phyloP scores from a whole-genome alignment of 2,797 vertebrate genomes.

The Otolemur crassicaudatus region DNA sequence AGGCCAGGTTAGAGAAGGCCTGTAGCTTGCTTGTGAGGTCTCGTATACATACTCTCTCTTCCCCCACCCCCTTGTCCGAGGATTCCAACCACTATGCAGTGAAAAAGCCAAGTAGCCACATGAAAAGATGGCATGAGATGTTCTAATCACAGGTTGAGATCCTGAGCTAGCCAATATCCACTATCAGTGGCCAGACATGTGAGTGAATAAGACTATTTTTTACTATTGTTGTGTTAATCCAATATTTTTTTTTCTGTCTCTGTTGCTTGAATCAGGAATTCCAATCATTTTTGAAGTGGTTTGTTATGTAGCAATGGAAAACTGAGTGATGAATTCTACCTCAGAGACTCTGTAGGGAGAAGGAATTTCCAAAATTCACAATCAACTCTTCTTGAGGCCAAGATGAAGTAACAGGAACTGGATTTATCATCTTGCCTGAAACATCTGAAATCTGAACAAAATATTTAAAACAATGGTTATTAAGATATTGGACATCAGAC shows the following conservation, averaged over 20 bases:
- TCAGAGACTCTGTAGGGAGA: not conserved
- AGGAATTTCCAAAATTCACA: not conserved
- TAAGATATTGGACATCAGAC: not conserved
- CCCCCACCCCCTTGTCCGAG: not conserved
- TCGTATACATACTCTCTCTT: not conserved
- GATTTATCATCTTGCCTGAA: constrained; percentile 13
- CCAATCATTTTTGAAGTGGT: not conserved
- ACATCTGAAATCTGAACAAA: not conserved
- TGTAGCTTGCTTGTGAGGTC: not conserved
- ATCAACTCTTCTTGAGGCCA: not conserved
- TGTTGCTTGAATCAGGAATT: not conserved
- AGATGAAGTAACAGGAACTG: not conserved
- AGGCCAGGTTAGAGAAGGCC: not conserved
- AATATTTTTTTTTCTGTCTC: not conserved
- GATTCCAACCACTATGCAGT: not conserved
- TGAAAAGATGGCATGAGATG: not conserved
- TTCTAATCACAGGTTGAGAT: not conserved
- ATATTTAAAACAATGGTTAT: not conserved
- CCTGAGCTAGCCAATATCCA: not conserved
- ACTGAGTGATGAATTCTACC: not conserved
- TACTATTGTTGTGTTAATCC: not conserved
- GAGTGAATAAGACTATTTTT: not conserved
- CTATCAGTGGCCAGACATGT: not conserved
- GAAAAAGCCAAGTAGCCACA: not conserved
- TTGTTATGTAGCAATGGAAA: constrained; percentile 13